Evolutionary conservation across 2,888 invertebrate genomes (phyloP).

Genomic region (Therioaphis trifolii): DNA sequence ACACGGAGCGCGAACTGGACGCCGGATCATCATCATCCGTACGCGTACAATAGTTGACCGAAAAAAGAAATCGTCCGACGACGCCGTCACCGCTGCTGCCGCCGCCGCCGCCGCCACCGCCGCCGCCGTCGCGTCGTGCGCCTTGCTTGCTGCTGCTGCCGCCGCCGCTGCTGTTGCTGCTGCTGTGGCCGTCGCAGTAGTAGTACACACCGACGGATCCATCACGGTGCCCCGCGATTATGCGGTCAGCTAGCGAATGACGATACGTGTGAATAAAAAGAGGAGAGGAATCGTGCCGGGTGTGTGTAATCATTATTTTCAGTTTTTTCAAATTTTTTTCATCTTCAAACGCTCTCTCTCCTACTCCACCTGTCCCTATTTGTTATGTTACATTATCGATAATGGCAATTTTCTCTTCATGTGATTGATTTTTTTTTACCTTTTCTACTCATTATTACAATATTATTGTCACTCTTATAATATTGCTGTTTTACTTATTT

Average conservation of each 20-base stretch:
- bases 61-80: constrained; percentile 53
- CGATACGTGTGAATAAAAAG: constrained; percentile 47
- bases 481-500: constrained; percentile 5
- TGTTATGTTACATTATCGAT: too few relatives aligned
- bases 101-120: constrained; percentile 3
- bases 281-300: constrained; percentile 44
- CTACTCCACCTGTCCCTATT: neutral
- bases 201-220: constrained; percentile 42
- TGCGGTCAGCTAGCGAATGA: constrained; percentile 42
- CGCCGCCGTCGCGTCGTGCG: constrained; percentile 40
- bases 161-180: neutral
- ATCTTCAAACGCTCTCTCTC: neutral
- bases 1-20: constrained; percentile 10
- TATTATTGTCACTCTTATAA: neutral
- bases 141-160: neutral
- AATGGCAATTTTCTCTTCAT: too few relatives aligned
- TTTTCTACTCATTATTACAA: neutral
- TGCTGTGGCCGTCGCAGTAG: constrained; percentile 29
- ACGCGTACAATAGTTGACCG: constrained; percentile 40
- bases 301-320: constrained; percentile 39
- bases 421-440: too few relatives aligned
- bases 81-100: constrained; percentile 13
- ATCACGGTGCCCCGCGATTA: constrained; percentile 53
- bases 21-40: constrained; percentile 22
- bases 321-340: neutral